These are phyloP conservation scores for Temnopleurus reevesii DNA, from an alignment of 53 echinoderm and acorn worm genomes.

Conservation along the genomic window DNA sequence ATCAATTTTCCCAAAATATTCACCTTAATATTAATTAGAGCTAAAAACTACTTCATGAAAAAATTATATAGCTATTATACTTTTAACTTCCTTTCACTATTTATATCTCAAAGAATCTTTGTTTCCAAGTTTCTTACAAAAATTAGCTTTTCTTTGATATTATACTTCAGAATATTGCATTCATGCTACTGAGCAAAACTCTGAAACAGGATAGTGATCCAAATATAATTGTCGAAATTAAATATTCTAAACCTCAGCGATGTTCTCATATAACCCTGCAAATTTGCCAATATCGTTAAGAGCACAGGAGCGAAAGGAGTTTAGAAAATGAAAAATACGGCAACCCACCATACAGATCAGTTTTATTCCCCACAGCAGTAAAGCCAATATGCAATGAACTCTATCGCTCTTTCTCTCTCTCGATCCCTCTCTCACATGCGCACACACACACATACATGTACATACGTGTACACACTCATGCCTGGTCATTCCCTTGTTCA, in stretches of 20 bases:
- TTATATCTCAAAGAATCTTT: too few relatives aligned
- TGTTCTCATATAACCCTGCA: background rate
- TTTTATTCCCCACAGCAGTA: slow-evolving; percentile 19
- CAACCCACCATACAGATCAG: slow-evolving; percentile 1
- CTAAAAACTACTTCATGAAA: too few relatives aligned
- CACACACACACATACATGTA: slow-evolving; percentile 5
- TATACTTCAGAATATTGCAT: too few relatives aligned
- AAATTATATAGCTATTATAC: too few relatives aligned
- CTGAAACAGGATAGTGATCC: slow-evolving; percentile 7
- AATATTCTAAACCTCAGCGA: slow-evolving; percentile 4
- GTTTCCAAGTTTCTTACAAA: too few relatives aligned
- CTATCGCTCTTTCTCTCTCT: background rate
- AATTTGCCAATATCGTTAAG: background rate
- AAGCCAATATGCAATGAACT: background rate
- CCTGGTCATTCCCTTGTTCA: background rate
- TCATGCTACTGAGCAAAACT: background rate
- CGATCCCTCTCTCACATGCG: background rate
- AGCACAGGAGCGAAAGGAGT: background rate
- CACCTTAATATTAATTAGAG: too few relatives aligned
- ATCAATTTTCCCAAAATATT: too few relatives aligned
- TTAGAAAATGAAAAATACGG: slow-evolving; percentile 13
- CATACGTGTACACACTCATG: slow-evolving; percentile 7
- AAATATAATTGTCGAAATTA: slow-evolving; percentile 22
- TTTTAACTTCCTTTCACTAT: too few relatives aligned
- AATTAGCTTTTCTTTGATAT: too few relatives aligned